Evolutionary conservation across 2,113 vertebrate genomes (phyloP).

Genomic region (Prochilodus magdalenae): DNA sequence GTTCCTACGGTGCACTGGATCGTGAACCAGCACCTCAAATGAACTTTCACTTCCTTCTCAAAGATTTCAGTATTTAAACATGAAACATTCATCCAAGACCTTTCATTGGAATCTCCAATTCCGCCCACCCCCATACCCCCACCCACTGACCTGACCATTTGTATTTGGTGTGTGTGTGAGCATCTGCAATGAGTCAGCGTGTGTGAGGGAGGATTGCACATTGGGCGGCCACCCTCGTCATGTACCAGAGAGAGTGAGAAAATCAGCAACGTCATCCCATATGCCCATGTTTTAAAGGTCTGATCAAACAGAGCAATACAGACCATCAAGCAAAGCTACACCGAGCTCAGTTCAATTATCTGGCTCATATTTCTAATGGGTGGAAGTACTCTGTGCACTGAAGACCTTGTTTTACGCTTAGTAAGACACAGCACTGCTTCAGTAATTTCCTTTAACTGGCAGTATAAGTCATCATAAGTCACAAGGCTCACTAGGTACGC

Average conservation of each 20-base stretch:
- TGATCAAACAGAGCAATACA: not conserved
- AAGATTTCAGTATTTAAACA: not conserved
- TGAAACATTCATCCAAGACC: not conserved
- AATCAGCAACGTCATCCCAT: conserved; percentile 7
- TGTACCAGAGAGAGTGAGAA: conserved; percentile 27
- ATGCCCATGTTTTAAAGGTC: not conserved
- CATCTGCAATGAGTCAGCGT: conserved; percentile 29
- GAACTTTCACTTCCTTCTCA: not conserved
- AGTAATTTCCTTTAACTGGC: too few relatives aligned
- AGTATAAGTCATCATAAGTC: too few relatives aligned
- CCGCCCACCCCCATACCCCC: not conserved
- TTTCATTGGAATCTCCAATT: not conserved
- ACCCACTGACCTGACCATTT: not conserved
- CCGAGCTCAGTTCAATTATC: not conserved
- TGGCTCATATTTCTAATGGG: too few relatives aligned
- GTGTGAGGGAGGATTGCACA: conserved; percentile 1
- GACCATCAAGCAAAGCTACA: not conserved
- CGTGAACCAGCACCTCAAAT: too few relatives aligned
- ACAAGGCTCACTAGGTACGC: too few relatives aligned
- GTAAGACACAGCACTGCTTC: too few relatives aligned
- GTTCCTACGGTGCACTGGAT: too few relatives aligned
- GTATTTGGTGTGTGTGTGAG: conserved; percentile 17
- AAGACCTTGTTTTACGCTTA: too few relatives aligned
- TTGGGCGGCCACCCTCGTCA: not conserved
- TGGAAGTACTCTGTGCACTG: too few relatives aligned